These are phyloP conservation scores for Geococcyx californianus DNA, from an alignment of 2,113 vertebrate species.

Conservation along the genomic window DNA sequence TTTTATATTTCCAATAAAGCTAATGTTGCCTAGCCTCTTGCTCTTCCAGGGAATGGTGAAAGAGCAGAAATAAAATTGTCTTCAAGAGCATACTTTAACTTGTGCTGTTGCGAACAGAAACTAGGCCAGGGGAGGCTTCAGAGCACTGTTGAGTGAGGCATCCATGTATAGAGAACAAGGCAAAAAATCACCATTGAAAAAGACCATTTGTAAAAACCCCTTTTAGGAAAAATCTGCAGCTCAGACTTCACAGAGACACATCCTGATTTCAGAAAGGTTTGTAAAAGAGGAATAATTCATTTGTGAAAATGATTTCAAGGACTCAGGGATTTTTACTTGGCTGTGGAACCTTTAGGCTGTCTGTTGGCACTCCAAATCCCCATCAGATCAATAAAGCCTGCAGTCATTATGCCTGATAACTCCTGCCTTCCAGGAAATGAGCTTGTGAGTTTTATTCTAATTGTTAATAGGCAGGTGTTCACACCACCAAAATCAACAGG, in stretches of 20 bases:
- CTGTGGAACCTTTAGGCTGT: not conserved
- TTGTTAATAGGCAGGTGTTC: constrained; percentile 19
- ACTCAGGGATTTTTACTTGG: not conserved
- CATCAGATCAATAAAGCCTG: constrained; percentile 29
- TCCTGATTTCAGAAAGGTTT: not conserved
- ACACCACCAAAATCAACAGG: not conserved
- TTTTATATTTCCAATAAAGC: not conserved
- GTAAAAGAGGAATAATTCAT: constrained; percentile 21
- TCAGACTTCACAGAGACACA: not conserved
- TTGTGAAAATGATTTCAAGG: not conserved
- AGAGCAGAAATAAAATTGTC: not conserved
- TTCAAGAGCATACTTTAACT: not conserved
- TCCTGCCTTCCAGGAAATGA: constrained; percentile 45
- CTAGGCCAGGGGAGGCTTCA: not conserved
- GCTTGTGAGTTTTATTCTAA: constrained; percentile 25
- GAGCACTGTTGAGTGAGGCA: not conserved
- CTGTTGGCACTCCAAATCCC: constrained; percentile 1
- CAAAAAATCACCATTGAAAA: not conserved
- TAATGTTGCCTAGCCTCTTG: not conserved
- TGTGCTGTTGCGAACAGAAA: not conserved
- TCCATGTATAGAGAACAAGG: not conserved
- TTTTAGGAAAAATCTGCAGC: not conserved
- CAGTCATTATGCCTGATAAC: not conserved
- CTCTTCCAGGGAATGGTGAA: not conserved
- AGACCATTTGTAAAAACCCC: not conserved